Evolutionary conservation across 2,797 vertebrate species (phyloP).

Genomic region (Apodemus agrarius): DNA sequence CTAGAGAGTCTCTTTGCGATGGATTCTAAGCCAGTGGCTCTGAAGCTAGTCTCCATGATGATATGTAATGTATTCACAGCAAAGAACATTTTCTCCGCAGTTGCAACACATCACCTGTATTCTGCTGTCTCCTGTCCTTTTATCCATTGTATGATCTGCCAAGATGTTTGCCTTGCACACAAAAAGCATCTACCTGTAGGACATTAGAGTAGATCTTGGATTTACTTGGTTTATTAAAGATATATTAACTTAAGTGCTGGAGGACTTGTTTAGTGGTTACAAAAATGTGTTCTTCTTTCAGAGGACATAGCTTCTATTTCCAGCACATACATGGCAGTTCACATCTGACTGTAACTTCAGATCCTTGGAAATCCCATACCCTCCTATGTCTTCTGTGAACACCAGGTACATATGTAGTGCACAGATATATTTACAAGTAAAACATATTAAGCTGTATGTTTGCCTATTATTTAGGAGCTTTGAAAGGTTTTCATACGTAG

Average conservation of each 20-base stretch:
- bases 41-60: background rate
- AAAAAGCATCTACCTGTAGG: background rate
- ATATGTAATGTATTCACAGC: too few relatives aligned
- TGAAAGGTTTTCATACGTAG: background rate
- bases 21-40: background rate
- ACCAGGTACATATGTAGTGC: too few relatives aligned
- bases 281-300: background rate
- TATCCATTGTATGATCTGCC: too few relatives aligned
- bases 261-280: background rate
- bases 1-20: background rate
- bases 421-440: too few relatives aligned
- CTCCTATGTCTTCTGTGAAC: background rate
- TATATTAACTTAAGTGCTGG: background rate
- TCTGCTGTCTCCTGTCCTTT: background rate
- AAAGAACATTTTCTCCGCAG: background rate
- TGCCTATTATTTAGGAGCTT: slow-evolving; percentile 9
- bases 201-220: background rate
- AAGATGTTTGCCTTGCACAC: background rate
- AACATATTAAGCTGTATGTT: background rate
- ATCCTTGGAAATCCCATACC: too few relatives aligned
- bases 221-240: background rate
- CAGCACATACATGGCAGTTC: background rate
- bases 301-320: too few relatives aligned
- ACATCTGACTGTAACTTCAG: background rate
- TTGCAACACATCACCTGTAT: background rate